Evolutionary conservation across 2,888 invertebrate genomes (phyloP), one percentile per base, ranked within the genome.

Genomic region (Ormia ochracea): DNA sequence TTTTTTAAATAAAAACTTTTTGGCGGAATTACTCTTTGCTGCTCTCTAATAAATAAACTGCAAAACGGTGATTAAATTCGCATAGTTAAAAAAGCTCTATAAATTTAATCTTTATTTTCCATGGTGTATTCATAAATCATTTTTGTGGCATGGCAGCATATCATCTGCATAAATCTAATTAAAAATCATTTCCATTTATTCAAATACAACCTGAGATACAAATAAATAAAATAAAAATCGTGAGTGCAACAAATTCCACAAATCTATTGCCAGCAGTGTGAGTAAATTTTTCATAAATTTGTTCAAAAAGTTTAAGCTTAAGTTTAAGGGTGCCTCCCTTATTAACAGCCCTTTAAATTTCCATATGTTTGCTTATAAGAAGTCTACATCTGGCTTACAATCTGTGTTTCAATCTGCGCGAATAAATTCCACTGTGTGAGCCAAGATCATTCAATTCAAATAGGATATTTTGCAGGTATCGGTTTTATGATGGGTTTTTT

Each of bases 121-220:
- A 79, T 52, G 36, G 31, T 50, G 41, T 36, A 81, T 82, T 82
- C 86, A 86, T 87, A 85, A 87, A 85, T 87, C 86, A 86, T 84
- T 85, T 83, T 82, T 85, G 85, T 73, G 59, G 68, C 73, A 73
- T 66, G 68, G 41, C 59, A 61, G 83, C 85, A 84, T 83, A 84
- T 85, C 86, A 86, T 86, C 85, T 87, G 84, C 87, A 87, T 86
- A 85, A 87, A 86, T 87, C 86, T 84, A 84, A 83, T 80, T 82
- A 82, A 83, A 82, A 83, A 68, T 72, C 61, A 81, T 69, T 83
- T 82, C 78, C 50, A 77, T 79, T 81, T 69, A 69, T 58, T 28
- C 19, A 63, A 74, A 50, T 38, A 48, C 12, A 19, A 36, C 50
- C 14, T 54, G 28, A 10, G 9, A 28, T 38, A 68, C 26, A 66